Base-by-base conservation (phyloP, 2,113 vertebrate species). In the Neodon shergylaensis region DNA sequence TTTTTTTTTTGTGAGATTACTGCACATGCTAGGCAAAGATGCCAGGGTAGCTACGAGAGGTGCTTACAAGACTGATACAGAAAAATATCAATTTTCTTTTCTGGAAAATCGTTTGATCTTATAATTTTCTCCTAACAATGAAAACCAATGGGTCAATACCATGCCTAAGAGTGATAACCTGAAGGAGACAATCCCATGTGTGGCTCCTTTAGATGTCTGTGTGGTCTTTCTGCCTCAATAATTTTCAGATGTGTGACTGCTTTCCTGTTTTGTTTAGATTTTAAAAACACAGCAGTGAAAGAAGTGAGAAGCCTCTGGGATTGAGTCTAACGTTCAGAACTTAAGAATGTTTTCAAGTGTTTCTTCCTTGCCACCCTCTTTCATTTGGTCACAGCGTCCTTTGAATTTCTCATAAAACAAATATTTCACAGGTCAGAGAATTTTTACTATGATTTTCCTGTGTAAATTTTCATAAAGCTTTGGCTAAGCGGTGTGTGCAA, bases 391-490 rank as follows among this genome's bases (percentile, higher is more conserved):
- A 87, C 5, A 39, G 22, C 36, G 54, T 73, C 92, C 63, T 88
- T 96, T 81, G 44, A 88, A 87, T 95, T 96, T 91, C 95, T 44
- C 39, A 93, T 93, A 68, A 97, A 92, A 95, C 47, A 95, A 68
- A 86, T 91, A 97, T 82, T 95, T 97, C 91, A 92, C 49, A 96
- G 79, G 95, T 95, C 84, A 86, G 87, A 96, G 79, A 89, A 90
- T 79, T 4, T 90, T 74, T 94, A 78, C 58, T 84, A 81, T 28
- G 92, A 21, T 77, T 81, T 96, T 93, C 77, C 79, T 79, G 26
- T 84, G 39, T 3, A 95, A 91, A 68, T 42, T 87, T 76, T 77
- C 89, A 96, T 52, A 93, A 90, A 96, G 31, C 0, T 33, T 87
- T 92, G 72, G 19, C 52, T 83, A 54, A 85, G 83, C 47, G 73